Evolutionary conservation across 2,113 vertebrate species (phyloP), one percentile per base, ranked within the genome.

Genomic region (Philantomba maxwellii): DNA sequence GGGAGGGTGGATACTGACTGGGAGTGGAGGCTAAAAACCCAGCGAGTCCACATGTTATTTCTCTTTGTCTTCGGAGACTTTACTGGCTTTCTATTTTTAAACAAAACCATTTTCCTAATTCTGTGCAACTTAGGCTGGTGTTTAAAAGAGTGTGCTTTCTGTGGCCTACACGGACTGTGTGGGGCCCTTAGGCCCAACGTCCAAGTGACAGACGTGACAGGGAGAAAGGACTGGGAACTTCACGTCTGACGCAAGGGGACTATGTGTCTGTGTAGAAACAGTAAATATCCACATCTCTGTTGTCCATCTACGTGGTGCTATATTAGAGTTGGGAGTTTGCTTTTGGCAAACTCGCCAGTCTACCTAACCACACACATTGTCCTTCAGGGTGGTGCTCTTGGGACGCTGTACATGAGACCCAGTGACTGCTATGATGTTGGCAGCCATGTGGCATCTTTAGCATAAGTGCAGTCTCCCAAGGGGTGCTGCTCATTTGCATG

Each of bases 51-150:
- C 23, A 2, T 19, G 53, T 87, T 89, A 19, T 84, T 57, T 85
- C 55, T 62, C 53, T 84, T 70, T 85, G 45, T 89, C 70, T 82
- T 83, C 66, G 64, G n/a, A 70, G 66, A 94, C 43, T 28, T 17
- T n/a, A 36, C 57, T 66, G 77, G 49, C 13, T 95, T 89, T 96
- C 45, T 28, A 90, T 70, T 96, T 87, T 89, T 8, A 81, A 97
- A 93, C 33, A 78, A 49, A 87, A 60, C 47, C 33, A 4, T 82
- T n/a, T 80, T 90, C 86, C 77, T 78, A 82, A 30, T 81, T 87
- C 62, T 60, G 11, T 64, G 89, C 60, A 14, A 39, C 49, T 84
- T 58, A 9, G 33, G 49, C 36, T 87, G 66, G 15, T 78, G 36
- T 93, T 45, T 36, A n/a, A 49, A 75, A 55, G 47, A 45, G 7